Evolutionary conservation across 2,113 vertebrate genomes (phyloP), one percentile per base, ranked within the genome.

Genomic region (cat (Felis catus)): DNA sequence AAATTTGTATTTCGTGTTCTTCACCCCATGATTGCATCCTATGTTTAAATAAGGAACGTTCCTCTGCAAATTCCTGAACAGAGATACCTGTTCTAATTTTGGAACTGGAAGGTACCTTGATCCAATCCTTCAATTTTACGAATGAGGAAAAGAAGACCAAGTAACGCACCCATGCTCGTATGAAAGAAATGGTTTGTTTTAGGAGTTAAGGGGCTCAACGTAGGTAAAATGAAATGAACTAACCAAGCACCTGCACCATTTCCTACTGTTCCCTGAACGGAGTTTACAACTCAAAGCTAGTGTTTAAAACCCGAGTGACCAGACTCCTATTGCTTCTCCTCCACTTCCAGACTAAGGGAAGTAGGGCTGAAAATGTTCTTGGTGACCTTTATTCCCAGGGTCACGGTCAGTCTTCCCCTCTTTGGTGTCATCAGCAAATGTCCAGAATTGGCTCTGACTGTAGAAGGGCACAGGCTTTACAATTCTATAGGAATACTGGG

Each of bases 101-200:
- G 76, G 80, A 96, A 31, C 79, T 71, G 31, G 53, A 80, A 68
- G 48, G 53, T 61, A 61, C 41, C 29, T 92, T 81, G 41, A 65
- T 82, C 29, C 45, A 92, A 48, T 15, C 23, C 58, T 45, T 85
- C 12, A 4, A 63, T 85, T 92, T 96, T 83, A 86, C 3, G 12
- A 76, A 58, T 45, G 48, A 71, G 41, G 76, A 39, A 90, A 90
- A 39, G 66, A 88, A 84, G 65, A 63, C n/a, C n/a, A 27, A 19
- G 65, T 65, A 48, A 48, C 27, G 80, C 53, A 73, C 18, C 27
- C 13, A 61, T 41, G 68, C n/a, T 95, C 31, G 78, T 65, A 53
- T 33, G 73, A 81, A 79, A 65, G 78, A 96, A 92, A 61, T n/a
- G 33, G 51, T 61, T 96, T 71, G 70, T 73, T 41, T 74, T 92